Evolutionary conservation across 1,140 invertebrate species (phyloP).

Genomic region (Drosophila pectinifera): DNA sequence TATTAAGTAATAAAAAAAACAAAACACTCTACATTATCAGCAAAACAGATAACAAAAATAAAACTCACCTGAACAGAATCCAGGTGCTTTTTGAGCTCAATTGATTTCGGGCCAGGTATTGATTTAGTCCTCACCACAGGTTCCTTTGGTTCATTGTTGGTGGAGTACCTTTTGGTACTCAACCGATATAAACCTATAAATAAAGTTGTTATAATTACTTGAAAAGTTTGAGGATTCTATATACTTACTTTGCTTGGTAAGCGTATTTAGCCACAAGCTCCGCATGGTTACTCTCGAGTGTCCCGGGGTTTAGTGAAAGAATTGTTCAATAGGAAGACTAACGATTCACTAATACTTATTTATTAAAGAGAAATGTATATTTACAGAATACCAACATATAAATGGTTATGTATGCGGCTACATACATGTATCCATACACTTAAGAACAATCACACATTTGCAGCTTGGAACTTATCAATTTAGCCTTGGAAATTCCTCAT

Average conservation of each 20-base stretch:
- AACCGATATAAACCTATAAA: slow-evolving; percentile 30
- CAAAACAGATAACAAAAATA: slow-evolving; percentile 13
- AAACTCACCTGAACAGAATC: slow-evolving; percentile 47
- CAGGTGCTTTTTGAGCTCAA: slow-evolving; percentile 51
- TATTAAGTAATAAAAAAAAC: slow-evolving; percentile 1
- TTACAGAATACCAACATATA: slow-evolving; percentile 44
- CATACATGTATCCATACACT: slow-evolving; percentile 27
- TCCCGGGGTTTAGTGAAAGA: slow-evolving; percentile 43
- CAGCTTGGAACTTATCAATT: slow-evolving; percentile 41
- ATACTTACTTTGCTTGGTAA: slow-evolving; percentile 27
- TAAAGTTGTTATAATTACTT: background rate
- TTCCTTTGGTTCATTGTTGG: slow-evolving; percentile 33
- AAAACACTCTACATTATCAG: slow-evolving; percentile 3
- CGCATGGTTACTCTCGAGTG: slow-evolving; percentile 39
- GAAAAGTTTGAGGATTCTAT: background rate
- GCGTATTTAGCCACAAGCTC: slow-evolving; percentile 38
- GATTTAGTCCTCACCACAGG: slow-evolving; percentile 42
- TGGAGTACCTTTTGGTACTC: slow-evolving; percentile 42
- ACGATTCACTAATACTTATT: slow-evolving; percentile 35
- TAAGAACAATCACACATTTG: slow-evolving; percentile 18
- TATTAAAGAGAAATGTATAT: slow-evolving; percentile 43
- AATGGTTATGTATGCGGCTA: slow-evolving; percentile 27
- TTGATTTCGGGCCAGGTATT: slow-evolving; percentile 42
- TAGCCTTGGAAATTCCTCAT: slow-evolving; percentile 31
- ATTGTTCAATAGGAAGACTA: slow-evolving; percentile 35